phyloP scores from a whole-genome alignment of 2,113 vertebrate genomes.

The Triplophysa dalaica region DNA sequence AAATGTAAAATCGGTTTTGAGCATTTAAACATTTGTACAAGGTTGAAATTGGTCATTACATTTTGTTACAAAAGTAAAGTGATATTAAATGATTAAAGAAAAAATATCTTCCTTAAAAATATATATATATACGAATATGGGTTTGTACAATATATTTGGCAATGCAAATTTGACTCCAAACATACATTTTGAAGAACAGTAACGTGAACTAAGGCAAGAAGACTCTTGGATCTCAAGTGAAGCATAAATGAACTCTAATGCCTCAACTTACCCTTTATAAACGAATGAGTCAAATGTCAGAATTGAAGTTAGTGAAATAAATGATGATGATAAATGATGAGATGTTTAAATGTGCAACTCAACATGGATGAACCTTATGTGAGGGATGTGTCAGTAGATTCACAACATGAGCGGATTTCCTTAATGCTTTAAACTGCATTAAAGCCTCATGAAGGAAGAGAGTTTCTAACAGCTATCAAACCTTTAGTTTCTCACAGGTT shows the following conservation, averaged over 20 bases:
- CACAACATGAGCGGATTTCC: background rate
- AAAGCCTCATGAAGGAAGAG: too few relatives aligned
- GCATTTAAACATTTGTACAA: slow-evolving; percentile 21
- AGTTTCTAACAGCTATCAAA: too few relatives aligned
- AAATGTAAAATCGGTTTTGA: background rate
- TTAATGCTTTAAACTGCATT: background rate
- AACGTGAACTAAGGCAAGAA: slow-evolving; percentile 1
- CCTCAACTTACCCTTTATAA: background rate
- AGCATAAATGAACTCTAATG: background rate
- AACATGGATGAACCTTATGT: too few relatives aligned
- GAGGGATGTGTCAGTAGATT: background rate
- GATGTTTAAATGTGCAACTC: too few relatives aligned
- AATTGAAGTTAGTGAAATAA: too few relatives aligned
- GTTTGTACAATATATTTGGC: slow-evolving; percentile 42
- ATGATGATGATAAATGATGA: too few relatives aligned
- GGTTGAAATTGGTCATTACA: background rate
- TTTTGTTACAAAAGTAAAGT: slow-evolving; percentile 1
- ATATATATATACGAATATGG: background rate
- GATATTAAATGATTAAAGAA: background rate
- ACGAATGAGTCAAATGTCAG: background rate
- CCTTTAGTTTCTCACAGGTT: too few relatives aligned
- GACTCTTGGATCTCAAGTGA: background rate
- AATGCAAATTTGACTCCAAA: background rate
- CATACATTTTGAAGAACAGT: background rate
- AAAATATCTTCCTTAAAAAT: background rate